Percentiles rank a stretch among this genome's conserved stretches.
Conservation (phyloP, 2,113 vertebrate species). For the Camelus bactrianus region DNA sequence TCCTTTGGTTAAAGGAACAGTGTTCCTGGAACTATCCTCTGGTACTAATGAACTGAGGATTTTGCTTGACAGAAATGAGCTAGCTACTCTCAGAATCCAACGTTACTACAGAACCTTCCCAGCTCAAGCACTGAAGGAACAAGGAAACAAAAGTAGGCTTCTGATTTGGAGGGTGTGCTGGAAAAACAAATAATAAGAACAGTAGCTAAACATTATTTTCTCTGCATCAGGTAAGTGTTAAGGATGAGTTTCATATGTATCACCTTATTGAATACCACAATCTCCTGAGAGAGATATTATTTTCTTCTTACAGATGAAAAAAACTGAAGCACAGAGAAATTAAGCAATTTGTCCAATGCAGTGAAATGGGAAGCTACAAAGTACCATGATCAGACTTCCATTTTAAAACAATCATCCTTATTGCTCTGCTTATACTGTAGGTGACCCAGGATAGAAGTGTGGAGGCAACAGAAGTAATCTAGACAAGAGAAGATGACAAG, state of each 20-base stretch:
- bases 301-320: background rate
- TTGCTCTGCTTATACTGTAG: background rate
- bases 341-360: background rate
- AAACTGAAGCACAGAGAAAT: background rate
- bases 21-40: background rate
- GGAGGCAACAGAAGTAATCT: background rate
- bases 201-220: background rate
- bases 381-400: background rate
- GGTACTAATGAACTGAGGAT: background rate
- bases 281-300: background rate
- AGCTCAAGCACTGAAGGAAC: background rate
- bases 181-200: background rate
- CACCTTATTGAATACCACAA: background rate
- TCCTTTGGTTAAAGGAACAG: conserved; percentile 45
- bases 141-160: background rate
- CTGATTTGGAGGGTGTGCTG: background rate
- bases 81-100: background rate
- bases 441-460: background rate
- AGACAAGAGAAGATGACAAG: background rate
- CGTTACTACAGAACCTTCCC: background rate
- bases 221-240: background rate
- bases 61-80: background rate
- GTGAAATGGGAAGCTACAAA: background rate
- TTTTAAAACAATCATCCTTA: background rate
- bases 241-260: background rate